These are phyloP conservation scores for Cylindroiulus punctatus DNA, from an alignment of 2,888 invertebrate species.

Conservation along the genomic window DNA sequence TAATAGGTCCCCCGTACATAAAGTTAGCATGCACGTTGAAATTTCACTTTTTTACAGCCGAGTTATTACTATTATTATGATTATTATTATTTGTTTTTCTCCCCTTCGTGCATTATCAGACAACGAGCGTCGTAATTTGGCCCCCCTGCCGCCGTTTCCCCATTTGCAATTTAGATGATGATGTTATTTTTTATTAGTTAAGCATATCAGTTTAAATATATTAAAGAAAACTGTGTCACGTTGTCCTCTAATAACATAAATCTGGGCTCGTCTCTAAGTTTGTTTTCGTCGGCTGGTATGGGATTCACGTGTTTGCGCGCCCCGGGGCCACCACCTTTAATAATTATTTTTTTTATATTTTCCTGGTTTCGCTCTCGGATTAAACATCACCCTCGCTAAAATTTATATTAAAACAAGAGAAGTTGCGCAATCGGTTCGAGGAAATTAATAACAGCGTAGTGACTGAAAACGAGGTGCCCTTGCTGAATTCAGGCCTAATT, in stretches of 20 bases:
- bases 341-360: background rate
- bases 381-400: background rate
- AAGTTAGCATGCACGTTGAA: background rate
- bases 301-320: conserved; percentile 15
- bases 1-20: background rate
- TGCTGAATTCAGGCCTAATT: background rate
- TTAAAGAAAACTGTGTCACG: conserved; percentile 15
- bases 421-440: background rate
- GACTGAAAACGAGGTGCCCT: conserved; percentile 7
- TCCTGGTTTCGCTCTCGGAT: background rate
- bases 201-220: conserved; percentile 22
- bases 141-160: background rate
- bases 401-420: conserved; percentile 4
- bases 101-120: conserved; percentile 11
- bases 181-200: conserved; percentile 41
- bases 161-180: conserved; percentile 22
- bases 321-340: background rate
- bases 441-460: conserved; percentile 20
- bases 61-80: conserved; percentile 5
- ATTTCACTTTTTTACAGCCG: background rate
- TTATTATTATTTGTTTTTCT: conserved; percentile 26
- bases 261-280: background rate
- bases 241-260: conserved; percentile 38
- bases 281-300: background rate
- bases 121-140: background rate